Percentiles rank a stretch among this genome's conserved stretches.
phyloP scores from a whole-genome alignment of 2,888 invertebrate genomes.

The Physocephala rufipes region DNA sequence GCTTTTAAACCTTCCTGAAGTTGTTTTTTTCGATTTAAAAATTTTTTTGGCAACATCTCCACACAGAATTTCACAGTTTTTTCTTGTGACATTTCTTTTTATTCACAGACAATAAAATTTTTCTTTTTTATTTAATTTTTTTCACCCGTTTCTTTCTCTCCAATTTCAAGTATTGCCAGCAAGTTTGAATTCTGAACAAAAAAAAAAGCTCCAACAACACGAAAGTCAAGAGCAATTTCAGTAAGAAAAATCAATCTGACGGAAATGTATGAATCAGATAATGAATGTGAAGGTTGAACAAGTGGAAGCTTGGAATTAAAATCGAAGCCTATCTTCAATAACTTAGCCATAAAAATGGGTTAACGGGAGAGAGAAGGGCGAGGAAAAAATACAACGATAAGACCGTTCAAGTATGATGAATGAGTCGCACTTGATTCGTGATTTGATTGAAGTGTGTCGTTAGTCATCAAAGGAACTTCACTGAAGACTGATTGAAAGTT shows the following conservation, averaged over 20 bases:
- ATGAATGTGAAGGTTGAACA: conserved; percentile 9
- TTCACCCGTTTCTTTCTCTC: neutral
- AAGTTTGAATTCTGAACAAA: conserved; percentile 16
- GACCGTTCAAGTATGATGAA: conserved; percentile 26
- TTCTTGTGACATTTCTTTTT: neutral
- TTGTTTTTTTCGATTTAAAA: too few relatives aligned
- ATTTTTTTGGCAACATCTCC: conserved; percentile 16
- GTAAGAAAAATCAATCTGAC: neutral
- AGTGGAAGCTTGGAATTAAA: neutral
- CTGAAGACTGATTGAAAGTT: conserved; percentile 10
- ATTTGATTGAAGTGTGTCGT: conserved; percentile 22
- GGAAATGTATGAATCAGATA: neutral
- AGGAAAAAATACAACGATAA: neutral
- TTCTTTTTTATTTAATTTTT: neutral
- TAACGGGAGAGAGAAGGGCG: neutral
- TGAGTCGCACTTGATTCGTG: conserved; percentile 22
- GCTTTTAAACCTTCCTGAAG: neutral
- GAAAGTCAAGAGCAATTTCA: conserved; percentile 12
- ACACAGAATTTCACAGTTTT: neutral
- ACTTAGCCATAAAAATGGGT: neutral
- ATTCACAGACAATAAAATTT: neutral
- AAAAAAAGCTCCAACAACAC: too few relatives aligned
- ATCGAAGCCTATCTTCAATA: neutral
- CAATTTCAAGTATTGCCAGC: conserved; percentile 24
- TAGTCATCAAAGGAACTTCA: conserved; percentile 21